Base-by-base conservation (phyloP, 2,113 vertebrate genomes). In the Chloropsis cyanopogon region DNA sequence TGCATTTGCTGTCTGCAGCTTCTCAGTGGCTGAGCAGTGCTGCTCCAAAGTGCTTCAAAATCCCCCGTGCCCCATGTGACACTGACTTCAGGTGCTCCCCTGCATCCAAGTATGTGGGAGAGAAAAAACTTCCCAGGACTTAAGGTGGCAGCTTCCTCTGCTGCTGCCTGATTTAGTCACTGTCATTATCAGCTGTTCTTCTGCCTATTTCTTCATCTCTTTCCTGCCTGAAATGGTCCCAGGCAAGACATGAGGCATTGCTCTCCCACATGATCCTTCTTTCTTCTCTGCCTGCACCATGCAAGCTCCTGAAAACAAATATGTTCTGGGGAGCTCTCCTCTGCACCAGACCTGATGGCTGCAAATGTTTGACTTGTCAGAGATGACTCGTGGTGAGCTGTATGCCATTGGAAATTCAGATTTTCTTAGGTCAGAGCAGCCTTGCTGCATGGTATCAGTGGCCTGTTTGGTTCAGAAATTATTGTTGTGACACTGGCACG, bases 41-140 rank as follows among this genome's bases (percentile, higher is more conserved):
- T 66, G 80, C 69, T 82, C 61, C 44, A 16, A 76, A 85, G 53
- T 28, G 61, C 70, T 79, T 56, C 57, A 68, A 85, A 90, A 90
- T 47, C 28, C 25, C 53, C 61, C 3, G 5, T 80, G 56, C 56
- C 41, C 21, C 68, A 7, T 39, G 50, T 4, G 5, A 54, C 52
- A 63, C 50, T 31, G 59, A 56, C 15, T 91, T 90, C 82, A 80
- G 87, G 54, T 94, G 84, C 57, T 87, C 44, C 54, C n/a, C 87
- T 53, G 31, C 39, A 54, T 37, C 70, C 28, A 22, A n/a, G 10
- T 21, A 11, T 0, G 0, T 17, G 17, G 50, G 26, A 87, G 35
- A 3, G 18, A 60, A 72, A 80, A 80, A 65, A 9, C 9, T 26
- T 61, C 56, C 49, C n/a, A 11, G 66, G 41, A 39, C 49, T 82